These are phyloP conservation scores for Dromaius novaehollandiae DNA, from an alignment of 2,113 vertebrate genomes.

Conservation along the genomic window DNA sequence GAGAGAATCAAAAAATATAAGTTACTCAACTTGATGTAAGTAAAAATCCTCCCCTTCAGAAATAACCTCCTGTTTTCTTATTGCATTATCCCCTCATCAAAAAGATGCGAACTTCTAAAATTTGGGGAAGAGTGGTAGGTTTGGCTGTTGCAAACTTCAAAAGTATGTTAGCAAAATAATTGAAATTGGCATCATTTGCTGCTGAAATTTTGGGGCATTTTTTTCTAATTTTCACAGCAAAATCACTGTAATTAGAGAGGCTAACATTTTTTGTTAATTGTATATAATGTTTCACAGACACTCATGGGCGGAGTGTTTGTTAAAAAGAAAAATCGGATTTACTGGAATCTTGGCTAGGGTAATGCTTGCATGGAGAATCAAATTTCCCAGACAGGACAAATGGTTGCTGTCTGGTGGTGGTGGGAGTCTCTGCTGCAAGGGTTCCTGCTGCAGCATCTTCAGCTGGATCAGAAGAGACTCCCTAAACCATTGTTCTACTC, in stretches of 20 bases:
- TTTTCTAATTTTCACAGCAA: background rate
- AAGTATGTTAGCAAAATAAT: background rate
- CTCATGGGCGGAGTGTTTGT: background rate
- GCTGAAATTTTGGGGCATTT: background rate
- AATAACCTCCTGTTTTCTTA: background rate
- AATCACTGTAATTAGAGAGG: background rate
- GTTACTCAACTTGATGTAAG: background rate
- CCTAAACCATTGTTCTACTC: background rate
- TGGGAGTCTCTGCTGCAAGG: background rate
- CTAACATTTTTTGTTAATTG: background rate
- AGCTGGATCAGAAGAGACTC: background rate
- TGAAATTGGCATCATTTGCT: background rate
- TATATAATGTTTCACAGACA: background rate
- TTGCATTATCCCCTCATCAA: background rate
- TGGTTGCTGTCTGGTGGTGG: background rate
- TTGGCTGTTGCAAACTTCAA: background rate
- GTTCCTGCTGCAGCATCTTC: background rate
- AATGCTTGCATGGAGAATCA: background rate
- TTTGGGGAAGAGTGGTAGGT: no score
- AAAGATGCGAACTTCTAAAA: background rate
- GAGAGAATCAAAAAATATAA: background rate
- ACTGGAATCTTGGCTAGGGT: background rate
- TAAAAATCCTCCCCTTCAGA: background rate
- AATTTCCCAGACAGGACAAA: background rate
- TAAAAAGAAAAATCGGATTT: background rate